Evolutionary conservation across 2,888 invertebrate genomes (phyloP), one percentile per base, ranked within the genome.

Genomic region (Dyspetes luteomarginatus): DNA sequence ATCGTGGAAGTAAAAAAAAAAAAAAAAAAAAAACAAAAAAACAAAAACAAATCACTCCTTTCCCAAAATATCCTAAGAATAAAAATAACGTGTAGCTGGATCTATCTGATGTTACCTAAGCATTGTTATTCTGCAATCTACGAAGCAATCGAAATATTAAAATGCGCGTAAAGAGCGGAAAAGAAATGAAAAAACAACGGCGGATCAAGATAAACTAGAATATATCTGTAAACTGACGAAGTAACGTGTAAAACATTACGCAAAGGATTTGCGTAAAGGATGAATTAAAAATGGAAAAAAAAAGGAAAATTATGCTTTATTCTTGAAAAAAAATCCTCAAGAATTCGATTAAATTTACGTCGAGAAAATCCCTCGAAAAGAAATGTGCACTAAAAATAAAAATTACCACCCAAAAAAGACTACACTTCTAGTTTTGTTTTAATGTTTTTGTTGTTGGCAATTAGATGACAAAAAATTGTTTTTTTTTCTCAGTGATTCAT

Each of bases 121-220:
- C 73, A 77, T 81, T 81, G 69, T 77, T 77, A 77, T 71, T 56
- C 71, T 17, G 71, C 71, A 50, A 81, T 72, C 28, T 76, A 52
- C 76, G 43, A 69, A 71, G 58, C 58, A 69, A 79, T 55, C 45
- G 67, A 76, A 60, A 67, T 67, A 7, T 50, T 12, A 50, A 24
- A 15, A 19, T 30, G 50, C 22, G 52, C n/a, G 26, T 43, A 50
- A 30, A 50, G 52, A 65, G 50, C 36, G 62, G 26, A 12, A 9
- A 3, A 15, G 12, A 17, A 22, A 56, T 7, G 15, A 30, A 55
- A 65, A 52, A 9, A 30, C 55, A 36, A 45, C 41, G 19, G 17
- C 22, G 52, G 52, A 62, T 45, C 43, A 50, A 68, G 36, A 75
- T 45, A 22, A 30, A 65, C 52, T 45, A 67, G 22, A 71, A 43